phyloP scores from a whole-genome alignment of 2,888 invertebrate species.

The Agelastica alni region DNA sequence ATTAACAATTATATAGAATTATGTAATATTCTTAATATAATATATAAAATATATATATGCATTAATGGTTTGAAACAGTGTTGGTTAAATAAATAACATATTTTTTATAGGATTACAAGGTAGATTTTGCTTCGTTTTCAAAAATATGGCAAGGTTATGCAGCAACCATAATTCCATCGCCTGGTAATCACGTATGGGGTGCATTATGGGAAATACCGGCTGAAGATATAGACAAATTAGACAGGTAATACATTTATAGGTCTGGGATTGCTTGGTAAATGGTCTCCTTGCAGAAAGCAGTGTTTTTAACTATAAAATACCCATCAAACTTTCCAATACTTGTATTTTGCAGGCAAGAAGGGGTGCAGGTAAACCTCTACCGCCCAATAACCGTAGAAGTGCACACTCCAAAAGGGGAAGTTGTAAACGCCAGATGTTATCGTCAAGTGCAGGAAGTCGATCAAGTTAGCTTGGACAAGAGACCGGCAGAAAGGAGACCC shows the following conservation, averaged over 20 bases:
- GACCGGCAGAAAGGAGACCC: slow-evolving; percentile 70
- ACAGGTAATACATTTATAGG: too few relatives aligned
- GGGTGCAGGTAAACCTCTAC: slow-evolving; percentile 71
- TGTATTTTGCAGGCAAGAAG: slow-evolving; percentile 86
- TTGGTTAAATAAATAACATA: too few relatives aligned
- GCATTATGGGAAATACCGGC: slow-evolving; percentile 76
- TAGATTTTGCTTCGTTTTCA: slow-evolving; percentile 70
- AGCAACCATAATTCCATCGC: slow-evolving; percentile 77
- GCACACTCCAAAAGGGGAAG: slow-evolving; percentile 58
- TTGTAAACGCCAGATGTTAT: slow-evolving; percentile 69
- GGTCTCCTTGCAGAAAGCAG: too few relatives aligned
- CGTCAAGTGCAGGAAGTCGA: slow-evolving; percentile 68
- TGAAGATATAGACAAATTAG: slow-evolving; percentile 66
- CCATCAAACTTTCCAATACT: too few relatives aligned
- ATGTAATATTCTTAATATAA: too few relatives aligned
- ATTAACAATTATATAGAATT: too few relatives aligned
- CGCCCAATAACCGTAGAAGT: slow-evolving; percentile 67
- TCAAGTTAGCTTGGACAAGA: slow-evolving; percentile 52
- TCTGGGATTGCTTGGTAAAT: too few relatives aligned
- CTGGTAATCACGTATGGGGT: slow-evolving; percentile 69
- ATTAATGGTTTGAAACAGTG: too few relatives aligned
- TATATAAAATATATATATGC: too few relatives aligned
- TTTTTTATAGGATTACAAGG: slow-evolving; percentile 63
- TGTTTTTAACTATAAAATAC: too few relatives aligned
- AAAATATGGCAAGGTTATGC: slow-evolving; percentile 79